Conservation (phyloP, 2,797 vertebrate genomes). For the Gobio occitaniae region DNA sequence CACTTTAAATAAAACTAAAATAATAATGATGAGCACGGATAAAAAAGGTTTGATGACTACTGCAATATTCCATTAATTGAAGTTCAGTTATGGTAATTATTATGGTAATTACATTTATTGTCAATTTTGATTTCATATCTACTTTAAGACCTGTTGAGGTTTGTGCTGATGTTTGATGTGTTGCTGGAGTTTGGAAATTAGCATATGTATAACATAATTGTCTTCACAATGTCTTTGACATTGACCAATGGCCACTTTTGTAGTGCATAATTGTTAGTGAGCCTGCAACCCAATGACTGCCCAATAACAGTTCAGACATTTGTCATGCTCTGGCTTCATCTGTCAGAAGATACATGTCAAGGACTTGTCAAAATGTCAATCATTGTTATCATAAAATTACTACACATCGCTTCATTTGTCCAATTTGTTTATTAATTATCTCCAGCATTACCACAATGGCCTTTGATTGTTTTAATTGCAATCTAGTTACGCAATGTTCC, state of each 20-base stretch:
- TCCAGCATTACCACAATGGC: background rate
- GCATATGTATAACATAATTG: background rate
- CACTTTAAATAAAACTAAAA: too few relatives aligned
- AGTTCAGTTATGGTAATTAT: too few relatives aligned
- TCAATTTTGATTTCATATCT: too few relatives aligned
- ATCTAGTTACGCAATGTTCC: background rate
- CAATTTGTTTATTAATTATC: constrained; percentile 10
- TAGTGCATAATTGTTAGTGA: background rate
- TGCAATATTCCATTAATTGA: too few relatives aligned
- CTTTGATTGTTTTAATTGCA: background rate
- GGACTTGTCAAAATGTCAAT: constrained; percentile 22
- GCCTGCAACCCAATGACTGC: background rate
- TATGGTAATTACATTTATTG: too few relatives aligned
- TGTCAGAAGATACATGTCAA: constrained; percentile 22
- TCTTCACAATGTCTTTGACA: background rate
- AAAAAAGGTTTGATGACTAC: too few relatives aligned
- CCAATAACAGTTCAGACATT: background rate
- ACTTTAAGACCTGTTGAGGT: background rate
- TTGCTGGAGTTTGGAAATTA: background rate
- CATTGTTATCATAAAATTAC: constrained; percentile 11
- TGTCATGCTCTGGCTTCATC: constrained; percentile 2
- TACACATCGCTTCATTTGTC: background rate
- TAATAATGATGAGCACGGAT: too few relatives aligned
- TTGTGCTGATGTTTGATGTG: background rate
- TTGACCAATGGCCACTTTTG: background rate